Percentiles rank a stretch among this genome's conserved stretches.
These are phyloP conservation scores for Proctacanthus coquilletti DNA, from an alignment of 1,140 invertebrate genomes.

Conservation along the genomic window DNA sequence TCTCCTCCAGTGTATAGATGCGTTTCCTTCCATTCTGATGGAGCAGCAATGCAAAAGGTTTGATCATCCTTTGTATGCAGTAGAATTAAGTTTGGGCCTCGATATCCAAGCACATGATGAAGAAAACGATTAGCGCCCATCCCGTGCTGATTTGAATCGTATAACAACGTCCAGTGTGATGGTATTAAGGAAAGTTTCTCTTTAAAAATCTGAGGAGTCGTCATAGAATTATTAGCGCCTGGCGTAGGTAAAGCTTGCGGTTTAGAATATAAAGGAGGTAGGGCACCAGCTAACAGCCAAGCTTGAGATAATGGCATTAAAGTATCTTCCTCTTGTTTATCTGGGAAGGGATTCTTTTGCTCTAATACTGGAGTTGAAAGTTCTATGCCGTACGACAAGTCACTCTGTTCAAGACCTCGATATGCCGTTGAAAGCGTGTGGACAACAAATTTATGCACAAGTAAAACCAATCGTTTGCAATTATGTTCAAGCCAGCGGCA, in stretches of 20 bases:
- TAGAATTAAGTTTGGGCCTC: constrained; percentile 67
- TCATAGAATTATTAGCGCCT: constrained; percentile 16
- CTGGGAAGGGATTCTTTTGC: constrained; percentile 33
- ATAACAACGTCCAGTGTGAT: constrained; percentile 71
- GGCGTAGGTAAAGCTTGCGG: constrained; percentile 28
- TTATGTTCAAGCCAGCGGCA: constrained; percentile 65
- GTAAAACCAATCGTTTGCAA: constrained; percentile 53
- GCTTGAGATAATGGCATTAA: constrained; percentile 54
- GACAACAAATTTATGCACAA: constrained; percentile 60
- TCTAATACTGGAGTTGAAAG: constrained; percentile 61
- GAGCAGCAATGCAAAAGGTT: constrained; percentile 58
- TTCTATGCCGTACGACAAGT: constrained; percentile 41
- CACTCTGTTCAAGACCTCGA: constrained; percentile 41
- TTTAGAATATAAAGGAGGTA: constrained; percentile 52
- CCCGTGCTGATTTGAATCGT: constrained; percentile 69
- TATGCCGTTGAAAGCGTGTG: constrained; percentile 63
- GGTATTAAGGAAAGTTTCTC: constrained; percentile 45
- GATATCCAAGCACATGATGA: constrained; percentile 73
- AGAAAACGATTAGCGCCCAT: constrained; percentile 73
- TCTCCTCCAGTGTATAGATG: constrained; percentile 71
- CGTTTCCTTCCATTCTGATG: constrained; percentile 73
- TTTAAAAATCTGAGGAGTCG: constrained; percentile 41
- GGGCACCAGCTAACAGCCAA: constrained; percentile 59
- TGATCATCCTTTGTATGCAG: constrained; percentile 48
- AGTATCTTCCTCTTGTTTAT: constrained; percentile 17